Conservation (phyloP, 2,888 invertebrate genomes). For the Rotaria sp. region DNA sequence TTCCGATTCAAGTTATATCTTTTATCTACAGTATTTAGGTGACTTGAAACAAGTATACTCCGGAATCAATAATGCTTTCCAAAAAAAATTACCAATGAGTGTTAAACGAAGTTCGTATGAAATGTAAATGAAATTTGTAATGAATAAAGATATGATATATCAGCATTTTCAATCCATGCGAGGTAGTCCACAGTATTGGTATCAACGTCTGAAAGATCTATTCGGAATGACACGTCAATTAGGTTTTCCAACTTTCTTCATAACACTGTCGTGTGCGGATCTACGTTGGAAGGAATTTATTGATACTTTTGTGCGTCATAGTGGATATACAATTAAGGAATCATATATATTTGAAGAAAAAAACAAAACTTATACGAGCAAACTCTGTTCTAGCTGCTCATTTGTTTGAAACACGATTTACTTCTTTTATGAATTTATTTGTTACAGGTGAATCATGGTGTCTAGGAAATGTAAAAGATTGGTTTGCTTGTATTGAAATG, state of each 20-base stretch:
- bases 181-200: slow-evolving; percentile 44
- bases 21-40: neutral
- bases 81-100: neutral
- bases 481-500: slow-evolving; percentile 42
- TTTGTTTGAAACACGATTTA: slow-evolving; percentile 43
- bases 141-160: slow-evolving; percentile 24
- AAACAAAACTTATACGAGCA: neutral
- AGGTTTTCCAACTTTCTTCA: slow-evolving; percentile 42
- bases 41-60: neutral
- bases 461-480: slow-evolving; percentile 27
- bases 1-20: neutral
- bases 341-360: neutral
- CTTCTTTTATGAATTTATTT: neutral
- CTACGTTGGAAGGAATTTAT: neutral
- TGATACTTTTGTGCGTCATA: neutral
- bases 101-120: slow-evolving; percentile 40
- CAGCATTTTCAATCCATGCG: slow-evolving; percentile 31
- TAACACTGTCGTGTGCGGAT: neutral
- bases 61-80: neutral
- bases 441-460: neutral
- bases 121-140: neutral
- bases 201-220: slow-evolving; percentile 43
- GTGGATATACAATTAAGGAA: neutral
- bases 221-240: slow-evolving; percentile 44
- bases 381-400: slow-evolving; percentile 42